Evolutionary conservation across 2,797 vertebrate genomes (phyloP), one percentile per base, ranked within the genome.

Genomic region (Salmo trutta): DNA sequence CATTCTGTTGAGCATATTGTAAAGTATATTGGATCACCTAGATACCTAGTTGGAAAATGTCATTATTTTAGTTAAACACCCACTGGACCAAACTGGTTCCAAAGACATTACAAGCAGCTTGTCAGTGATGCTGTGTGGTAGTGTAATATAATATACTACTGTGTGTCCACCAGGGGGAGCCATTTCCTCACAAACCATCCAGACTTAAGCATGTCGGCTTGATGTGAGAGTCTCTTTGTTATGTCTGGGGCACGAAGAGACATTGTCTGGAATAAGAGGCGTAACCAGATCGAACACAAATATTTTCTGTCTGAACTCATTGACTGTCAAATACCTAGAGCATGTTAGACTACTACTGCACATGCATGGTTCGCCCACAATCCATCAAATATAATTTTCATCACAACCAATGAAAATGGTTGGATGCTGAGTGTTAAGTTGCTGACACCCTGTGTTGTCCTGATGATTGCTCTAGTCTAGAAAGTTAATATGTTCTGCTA

Each of bases 151-250:
- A 87, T 74, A 87, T 87, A 53, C 73, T 16, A 3, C 31, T 5
- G 3, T 4, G 1, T 19, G 67, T 31, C 59, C 91, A 92, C 86
- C 81, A 91, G 92, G 86, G 88, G 92, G 92, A 85, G 89, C 80
- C 85, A 87, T 88, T 81, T 77, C 75, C 88, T 76, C 65, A 79
- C 77, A 86, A 70, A 88, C 89, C 69, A 73, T 79, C 75, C 77
- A 65, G 12, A n/a, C 36, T 12, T 17, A 3, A n/a, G n/a, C 71
- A 79, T 77, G 75, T 36, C 17, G 0, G 75, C 0, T 51, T 59
- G 14, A 21, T 59, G 4, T 74, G 76, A 81, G 73, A n/a, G 78
- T 86, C 80, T 87, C 87, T 91, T 91, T 91, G 91, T 92, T 90
- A 73, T 88, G 78, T 87, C 83, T 84, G 82, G 73, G n/a, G n/a